These are phyloP conservation scores for Tenebrosternarchus preto DNA, from an alignment of 2,113 vertebrate species.

Conservation along the genomic window DNA sequence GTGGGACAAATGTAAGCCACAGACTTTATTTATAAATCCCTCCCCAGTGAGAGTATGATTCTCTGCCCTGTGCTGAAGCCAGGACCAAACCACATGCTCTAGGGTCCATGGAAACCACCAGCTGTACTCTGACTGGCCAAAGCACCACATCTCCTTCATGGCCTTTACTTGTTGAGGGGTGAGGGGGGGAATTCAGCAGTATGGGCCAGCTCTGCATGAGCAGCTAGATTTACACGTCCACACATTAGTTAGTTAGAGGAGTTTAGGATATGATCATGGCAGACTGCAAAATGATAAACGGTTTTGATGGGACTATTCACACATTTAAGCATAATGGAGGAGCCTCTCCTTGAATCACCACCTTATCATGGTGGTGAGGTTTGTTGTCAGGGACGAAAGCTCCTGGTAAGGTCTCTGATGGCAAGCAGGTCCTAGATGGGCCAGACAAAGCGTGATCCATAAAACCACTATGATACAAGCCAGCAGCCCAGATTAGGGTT, in stretches of 20 bases:
- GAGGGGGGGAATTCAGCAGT: conserved; percentile 2
- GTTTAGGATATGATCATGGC: conserved; percentile 37
- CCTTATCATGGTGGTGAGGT: too few species aligned
- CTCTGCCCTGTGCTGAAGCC: conserved; percentile 26
- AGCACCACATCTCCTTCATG: conserved; percentile 16
- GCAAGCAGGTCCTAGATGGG: too few species aligned
- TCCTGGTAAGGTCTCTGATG: too few species aligned
- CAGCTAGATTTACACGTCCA: conserved; percentile 37
- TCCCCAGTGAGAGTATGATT: conserved; percentile 21
- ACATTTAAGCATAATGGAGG: conserved; percentile 4
- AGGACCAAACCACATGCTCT: conserved; percentile 16
- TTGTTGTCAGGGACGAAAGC: too few species aligned
- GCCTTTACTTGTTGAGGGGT: conserved; percentile 27
- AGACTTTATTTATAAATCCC: conserved; percentile 47
- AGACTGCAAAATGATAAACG: conserved; percentile 14
- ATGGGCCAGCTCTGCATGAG: not conserved
- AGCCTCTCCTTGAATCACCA: too few species aligned
- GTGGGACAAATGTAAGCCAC: conserved; percentile 14
- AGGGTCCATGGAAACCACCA: conserved; percentile 38
- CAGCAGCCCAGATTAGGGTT: too few species aligned
- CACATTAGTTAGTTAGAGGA: conserved; percentile 4
- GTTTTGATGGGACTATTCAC: conserved; percentile 16
- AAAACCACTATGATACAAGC: too few species aligned
- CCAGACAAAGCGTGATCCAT: too few species aligned
- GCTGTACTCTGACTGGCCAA: conserved; percentile 2